A percentile compares a stretch with the other conserved stretches of the same genome.
Conservation (phyloP, 2,888 invertebrate species). For the Polietes domitor region DNA sequence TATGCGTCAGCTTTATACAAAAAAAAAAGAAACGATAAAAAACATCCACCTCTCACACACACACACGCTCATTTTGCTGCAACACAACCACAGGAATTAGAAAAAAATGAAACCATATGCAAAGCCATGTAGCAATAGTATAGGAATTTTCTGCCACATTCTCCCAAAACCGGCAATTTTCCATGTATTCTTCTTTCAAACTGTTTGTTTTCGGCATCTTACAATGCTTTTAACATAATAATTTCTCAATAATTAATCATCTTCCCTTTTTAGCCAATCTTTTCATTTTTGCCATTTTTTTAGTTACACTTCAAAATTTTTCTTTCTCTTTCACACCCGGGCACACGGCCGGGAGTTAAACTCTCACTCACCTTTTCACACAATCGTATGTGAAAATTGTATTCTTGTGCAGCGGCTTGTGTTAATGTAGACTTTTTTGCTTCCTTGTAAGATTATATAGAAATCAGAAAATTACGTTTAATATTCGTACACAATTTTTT, state of each 20-base stretch:
- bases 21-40: constrained; percentile 28
- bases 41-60: constrained; percentile 43
- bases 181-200: background rate
- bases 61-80: background rate
- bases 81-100: constrained; percentile 51
- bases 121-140: constrained; percentile 40
- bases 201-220: background rate
- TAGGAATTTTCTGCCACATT: constrained; percentile 46
- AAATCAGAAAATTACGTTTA: too few relatives aligned
- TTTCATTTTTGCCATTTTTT: constrained; percentile 35
- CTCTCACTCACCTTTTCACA: constrained; percentile 62
- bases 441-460: background rate
- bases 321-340: constrained; percentile 58
- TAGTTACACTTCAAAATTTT: constrained; percentile 34
- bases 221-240: constrained; percentile 8
- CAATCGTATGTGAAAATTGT: background rate
- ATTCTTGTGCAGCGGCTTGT: constrained; percentile 3
- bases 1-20: constrained; percentile 59
- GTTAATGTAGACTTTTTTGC: constrained; percentile 25
- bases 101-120: constrained; percentile 59
- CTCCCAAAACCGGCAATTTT: constrained; percentile 46
- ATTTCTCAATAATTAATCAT: constrained; percentile 50
- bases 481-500: constrained; percentile 24
- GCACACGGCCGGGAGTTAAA: constrained; percentile 49
- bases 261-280: constrained; percentile 48